Conservation (phyloP, 1,140 invertebrate species). For the Caenorhabditis inopinata region DNA sequence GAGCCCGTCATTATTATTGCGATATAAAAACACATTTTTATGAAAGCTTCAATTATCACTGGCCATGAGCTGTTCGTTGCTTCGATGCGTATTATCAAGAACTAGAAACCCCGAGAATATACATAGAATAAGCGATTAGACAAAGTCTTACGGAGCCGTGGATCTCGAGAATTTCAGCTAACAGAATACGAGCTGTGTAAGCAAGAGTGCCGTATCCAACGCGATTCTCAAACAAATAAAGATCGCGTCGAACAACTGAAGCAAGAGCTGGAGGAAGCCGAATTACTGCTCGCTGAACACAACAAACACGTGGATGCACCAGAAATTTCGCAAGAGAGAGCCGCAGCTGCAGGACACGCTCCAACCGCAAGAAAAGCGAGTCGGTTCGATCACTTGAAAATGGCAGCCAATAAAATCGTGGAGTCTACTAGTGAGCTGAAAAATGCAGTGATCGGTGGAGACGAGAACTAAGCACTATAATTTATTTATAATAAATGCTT, state of each 20-base stretch:
- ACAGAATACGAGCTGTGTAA: constrained; percentile 8
- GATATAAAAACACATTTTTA: too few relatives aligned
- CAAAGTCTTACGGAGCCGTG: too few relatives aligned
- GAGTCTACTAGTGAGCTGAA: constrained; percentile 17
- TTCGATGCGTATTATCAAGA: too few relatives aligned
- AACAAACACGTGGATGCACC: constrained; percentile 1
- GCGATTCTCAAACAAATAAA: neutral
- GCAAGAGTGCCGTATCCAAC: neutral
- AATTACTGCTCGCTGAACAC: neutral
- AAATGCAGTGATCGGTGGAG: constrained; percentile 1
- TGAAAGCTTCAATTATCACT: too few relatives aligned
- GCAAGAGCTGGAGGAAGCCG: neutral
- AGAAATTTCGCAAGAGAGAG: neutral
- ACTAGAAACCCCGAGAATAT: too few relatives aligned
- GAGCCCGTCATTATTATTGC: too few relatives aligned
- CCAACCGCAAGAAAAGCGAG: neutral
- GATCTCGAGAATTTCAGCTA: neutral
- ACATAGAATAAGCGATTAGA: too few relatives aligned
- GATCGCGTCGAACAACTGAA: constrained; percentile 1
- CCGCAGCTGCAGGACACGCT: neutral
- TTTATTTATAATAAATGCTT: neutral
- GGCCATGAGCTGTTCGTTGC: too few relatives aligned
- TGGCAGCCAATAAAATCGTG: constrained; percentile 12
- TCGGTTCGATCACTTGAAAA: constrained; percentile 4
- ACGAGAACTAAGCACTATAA: neutral